Evolutionary conservation across 2,113 vertebrate species (phyloP), one percentile per base, ranked within the genome.

Genomic region (Coptodon rendalli): DNA sequence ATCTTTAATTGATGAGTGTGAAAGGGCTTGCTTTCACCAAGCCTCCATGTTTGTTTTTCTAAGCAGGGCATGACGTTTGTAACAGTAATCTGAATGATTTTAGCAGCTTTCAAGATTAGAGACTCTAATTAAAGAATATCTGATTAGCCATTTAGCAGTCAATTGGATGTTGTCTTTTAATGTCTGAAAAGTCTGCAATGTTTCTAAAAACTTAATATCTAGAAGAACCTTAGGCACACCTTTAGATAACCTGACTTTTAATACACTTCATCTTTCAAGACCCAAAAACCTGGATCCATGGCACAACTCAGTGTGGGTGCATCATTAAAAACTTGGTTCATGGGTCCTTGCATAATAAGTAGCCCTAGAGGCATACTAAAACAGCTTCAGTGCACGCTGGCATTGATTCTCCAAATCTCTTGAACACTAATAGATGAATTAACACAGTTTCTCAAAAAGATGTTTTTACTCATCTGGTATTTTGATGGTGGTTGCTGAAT

Each of bases 1-100:
- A 61, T 89, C 68, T 89, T 88, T 83, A 89, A 84, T 78, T 63
- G 50, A 81, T 81, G 48, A 11, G 27, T 59, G 45, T 87, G 83
- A 34, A 80, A 31, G 80, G 59, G 19, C 81, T 84, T 12, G 7
- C 31, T 12, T 45, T 73, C 3, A 3, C 29, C 16, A 34, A 83
- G 24, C 63, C 82, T n/a, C 57, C 56, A 17, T 81, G 27, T 79
- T 57, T 59, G 31, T 5, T 7, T 80, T 68, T 50, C 27, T 38
- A 9, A 31, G 17, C 76, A 24, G 24, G 43, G 78, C 31, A 53
- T 34, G 31, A 78, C 31, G 13, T 43, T 40, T 45, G 12, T 6
- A 78, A 78, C 66, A 38, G 31, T 40, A 40, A 83, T 83, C 5
- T 17, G 81, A 83, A 57, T 19, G 1, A 10, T 82, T 79, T 34